Evolutionary conservation across 2,888 invertebrate species (phyloP).

Genomic region (Pteria penguin): DNA sequence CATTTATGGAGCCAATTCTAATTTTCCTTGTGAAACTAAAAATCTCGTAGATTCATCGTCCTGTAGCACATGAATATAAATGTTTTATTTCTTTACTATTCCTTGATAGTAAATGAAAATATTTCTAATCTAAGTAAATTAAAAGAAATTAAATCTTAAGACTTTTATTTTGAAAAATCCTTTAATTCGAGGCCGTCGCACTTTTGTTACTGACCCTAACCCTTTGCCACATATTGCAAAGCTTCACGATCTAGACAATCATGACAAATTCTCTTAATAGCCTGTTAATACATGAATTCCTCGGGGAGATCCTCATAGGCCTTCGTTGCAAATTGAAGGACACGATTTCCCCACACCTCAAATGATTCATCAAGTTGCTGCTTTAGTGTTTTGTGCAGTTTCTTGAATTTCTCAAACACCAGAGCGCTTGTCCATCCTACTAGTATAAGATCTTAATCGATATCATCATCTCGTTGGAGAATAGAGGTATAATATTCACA

Average conservation of each 20-base stretch:
- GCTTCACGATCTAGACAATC: constrained; percentile 1
- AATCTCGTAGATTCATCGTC: too few species aligned
- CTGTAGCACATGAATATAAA: too few species aligned
- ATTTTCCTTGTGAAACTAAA: too few species aligned
- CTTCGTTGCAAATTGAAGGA: background rate
- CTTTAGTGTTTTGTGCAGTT: background rate
- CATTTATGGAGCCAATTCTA: too few species aligned
- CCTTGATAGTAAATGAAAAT: too few species aligned
- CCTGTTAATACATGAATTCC: constrained; percentile 3
- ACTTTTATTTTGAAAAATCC: too few species aligned
- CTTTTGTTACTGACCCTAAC: too few species aligned
- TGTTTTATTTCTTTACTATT: too few species aligned
- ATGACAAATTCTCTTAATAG: constrained; percentile 2
- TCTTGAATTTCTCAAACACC: background rate
- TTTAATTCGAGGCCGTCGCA: too few species aligned
- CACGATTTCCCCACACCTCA: background rate
- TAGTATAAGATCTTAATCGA: background rate
- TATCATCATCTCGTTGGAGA: background rate
- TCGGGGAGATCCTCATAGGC: constrained; percentile 7
- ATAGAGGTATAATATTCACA: background rate
- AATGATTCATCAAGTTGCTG: background rate
- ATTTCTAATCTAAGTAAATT: too few species aligned
- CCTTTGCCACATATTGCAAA: constrained; percentile 5
- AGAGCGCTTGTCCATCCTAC: background rate
- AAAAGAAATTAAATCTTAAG: too few species aligned